Percentiles rank a stretch among this genome's conserved stretches.
phyloP scores from a whole-genome alignment of 1,140 invertebrate genomes.

The Stegodyphus dumicola region DNA sequence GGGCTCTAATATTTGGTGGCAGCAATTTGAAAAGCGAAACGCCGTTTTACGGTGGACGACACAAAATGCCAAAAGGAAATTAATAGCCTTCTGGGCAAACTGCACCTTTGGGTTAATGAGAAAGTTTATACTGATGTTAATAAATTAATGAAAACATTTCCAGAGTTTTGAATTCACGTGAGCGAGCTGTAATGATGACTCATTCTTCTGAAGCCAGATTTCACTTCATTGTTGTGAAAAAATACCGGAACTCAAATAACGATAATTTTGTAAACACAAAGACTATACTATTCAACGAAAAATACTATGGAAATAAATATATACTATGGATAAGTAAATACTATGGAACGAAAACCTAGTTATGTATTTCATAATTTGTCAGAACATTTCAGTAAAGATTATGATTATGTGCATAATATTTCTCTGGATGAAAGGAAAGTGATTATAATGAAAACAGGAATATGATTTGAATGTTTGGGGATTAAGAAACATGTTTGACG shows the following conservation, averaged over 20 bases:
- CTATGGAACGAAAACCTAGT: neutral
- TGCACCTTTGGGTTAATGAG: too few relatives aligned
- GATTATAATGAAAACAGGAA: slow-evolving; percentile 23
- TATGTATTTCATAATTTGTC: neutral
- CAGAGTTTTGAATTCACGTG: neutral
- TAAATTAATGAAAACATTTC: too few relatives aligned
- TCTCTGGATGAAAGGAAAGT: neutral
- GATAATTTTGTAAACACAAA: too few relatives aligned
- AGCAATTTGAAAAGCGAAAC: too few relatives aligned
- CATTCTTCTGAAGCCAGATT: neutral
- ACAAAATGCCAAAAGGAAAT: too few relatives aligned
- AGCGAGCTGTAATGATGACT: neutral
- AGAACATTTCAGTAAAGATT: neutral
- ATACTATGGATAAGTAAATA: neutral
- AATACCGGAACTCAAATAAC: too few relatives aligned
- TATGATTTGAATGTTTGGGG: slow-evolving; percentile 16
- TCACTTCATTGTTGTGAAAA: neutral
- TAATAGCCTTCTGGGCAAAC: too few relatives aligned
- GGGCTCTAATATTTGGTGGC: too few relatives aligned
- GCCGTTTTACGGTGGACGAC: too few relatives aligned
- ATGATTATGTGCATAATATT: neutral
- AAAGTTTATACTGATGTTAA: neutral
- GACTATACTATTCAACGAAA: too few relatives aligned
- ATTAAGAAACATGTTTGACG: neutral
- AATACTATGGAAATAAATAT: too few relatives aligned